Evolutionary conservation across 2,888 invertebrate species (phyloP).

Genomic region (Teinopalpus imperialis): DNA sequence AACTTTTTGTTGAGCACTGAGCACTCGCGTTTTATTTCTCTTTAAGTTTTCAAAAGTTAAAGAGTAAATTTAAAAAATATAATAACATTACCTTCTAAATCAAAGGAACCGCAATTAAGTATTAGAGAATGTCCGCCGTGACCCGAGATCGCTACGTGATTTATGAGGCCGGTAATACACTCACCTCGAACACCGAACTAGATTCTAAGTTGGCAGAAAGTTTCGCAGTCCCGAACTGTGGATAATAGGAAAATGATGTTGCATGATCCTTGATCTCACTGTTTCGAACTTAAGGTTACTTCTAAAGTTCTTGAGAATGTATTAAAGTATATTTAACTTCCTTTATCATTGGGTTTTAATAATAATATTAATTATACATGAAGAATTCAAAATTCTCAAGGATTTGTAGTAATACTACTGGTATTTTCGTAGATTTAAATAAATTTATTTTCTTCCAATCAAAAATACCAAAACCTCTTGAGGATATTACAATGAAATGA

Average conservation of each 20-base stretch:
- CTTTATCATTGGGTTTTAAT: neutral
- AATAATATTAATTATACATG: too few relatives aligned
- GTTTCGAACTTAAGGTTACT: slow-evolving; percentile 20
- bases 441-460: too few relatives aligned
- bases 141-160: slow-evolving; percentile 6
- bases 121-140: neutral
- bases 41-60: too few relatives aligned
- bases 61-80: too few relatives aligned
- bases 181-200: slow-evolving; percentile 13
- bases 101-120: slow-evolving; percentile 5
- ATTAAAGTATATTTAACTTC: slow-evolving; percentile 15
- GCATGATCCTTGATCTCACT: slow-evolving; percentile 13
- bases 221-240: slow-evolving; percentile 15
- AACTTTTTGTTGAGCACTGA: too few relatives aligned
- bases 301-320: slow-evolving; percentile 14
- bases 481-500: too few relatives aligned
- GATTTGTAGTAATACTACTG: too few relatives aligned
- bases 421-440: too few relatives aligned
- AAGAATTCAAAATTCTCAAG: too few relatives aligned
- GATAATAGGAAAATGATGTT: slow-evolving; percentile 25
- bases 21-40: too few relatives aligned
- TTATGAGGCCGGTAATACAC: slow-evolving; percentile 18
- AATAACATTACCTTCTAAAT: too few relatives aligned
- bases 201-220: slow-evolving; percentile 18
- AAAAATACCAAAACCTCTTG: too few relatives aligned